These are phyloP conservation scores for Actinernus sp. DNA, from an alignment of 92 coral and sea anemone species.

Conservation along the genomic window DNA sequence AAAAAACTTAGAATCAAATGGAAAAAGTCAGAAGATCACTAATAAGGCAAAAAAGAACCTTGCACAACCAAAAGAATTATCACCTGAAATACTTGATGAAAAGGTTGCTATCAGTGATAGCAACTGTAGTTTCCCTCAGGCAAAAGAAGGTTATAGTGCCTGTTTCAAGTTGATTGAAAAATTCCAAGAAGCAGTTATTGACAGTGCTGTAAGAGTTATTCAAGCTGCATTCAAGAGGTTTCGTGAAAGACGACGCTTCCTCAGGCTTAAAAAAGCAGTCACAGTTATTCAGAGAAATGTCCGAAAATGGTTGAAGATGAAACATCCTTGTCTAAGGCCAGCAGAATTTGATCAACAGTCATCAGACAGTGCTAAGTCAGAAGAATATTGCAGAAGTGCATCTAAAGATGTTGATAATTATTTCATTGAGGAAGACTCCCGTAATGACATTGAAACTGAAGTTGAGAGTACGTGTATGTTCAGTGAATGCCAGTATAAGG, in stretches of 20 bases:
- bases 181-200: conserved; percentile 88
- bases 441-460: background rate
- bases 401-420: background rate
- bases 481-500: no score
- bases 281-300: conserved; percentile 82
- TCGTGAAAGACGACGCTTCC: conserved; percentile 73
- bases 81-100: background rate
- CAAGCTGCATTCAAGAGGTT: conserved; percentile 90
- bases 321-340: conserved; percentile 31
- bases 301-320: conserved; percentile 68
- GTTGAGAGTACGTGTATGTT: no score
- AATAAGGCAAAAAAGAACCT: background rate
- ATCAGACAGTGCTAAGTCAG: conserved; percentile 38
- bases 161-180: conserved; percentile 82
- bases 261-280: conserved; percentile 72
- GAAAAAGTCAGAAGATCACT: no score
- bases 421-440: background rate
- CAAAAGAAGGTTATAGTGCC: conserved; percentile 69
- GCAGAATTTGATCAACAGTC: conserved; percentile 31
- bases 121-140: background rate
- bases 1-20: background rate
- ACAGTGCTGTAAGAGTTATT: conserved; percentile 85
- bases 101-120: background rate
- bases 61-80: background rate
- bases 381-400: conserved; percentile 28